Evolutionary conservation across 2,888 invertebrate species (phyloP), one percentile per base, ranked within the genome.

Genomic region (Ochropacha duplaris): DNA sequence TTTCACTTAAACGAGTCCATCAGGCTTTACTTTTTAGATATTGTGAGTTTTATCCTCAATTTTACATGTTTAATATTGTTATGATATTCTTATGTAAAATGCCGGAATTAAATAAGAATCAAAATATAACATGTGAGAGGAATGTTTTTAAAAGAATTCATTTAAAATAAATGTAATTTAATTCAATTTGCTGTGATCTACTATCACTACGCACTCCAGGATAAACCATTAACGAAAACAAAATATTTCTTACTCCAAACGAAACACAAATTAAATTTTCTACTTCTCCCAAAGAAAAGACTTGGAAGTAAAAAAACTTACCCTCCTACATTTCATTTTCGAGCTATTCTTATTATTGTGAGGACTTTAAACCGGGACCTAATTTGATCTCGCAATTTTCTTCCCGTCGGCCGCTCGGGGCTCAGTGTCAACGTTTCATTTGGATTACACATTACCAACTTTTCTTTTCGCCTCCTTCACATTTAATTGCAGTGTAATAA

Each of bases 361-460:
- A 74, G 70, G 80, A 83, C 77, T 84, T 79, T 79, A 85, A 80
- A 83, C 78, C 81, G 71, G 76, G 72, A 84, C 85, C 85, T 89
- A 88, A 89, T 89, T 89, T 87, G 84, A 88, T 89, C 87, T 85
- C 70, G 86, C 88, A 88, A 90, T 89, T 87, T 87, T 87, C 85
- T 84, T 81, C 77, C 76, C 79, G 72, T 68, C 76, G 76, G 66
- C 75, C 76, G 81, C 84, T 82, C 69, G 83, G 76, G 81, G 88
- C 88, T 87, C 85, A 87, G 82, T 87, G 88, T 88, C 88, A 86
- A 86, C 87, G 85, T 88, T 89, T 88, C 88, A 84, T 87, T 86
- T 79, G 86, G 88, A 87, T 87, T 88, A 87, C 79, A 79, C 60
- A 74, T 71, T 72, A 75, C 86, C 69, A 83, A 69, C 57, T 55